Evolutionary conservation across 2,888 invertebrate species (phyloP).

Genomic region (Cantharis rufa): DNA sequence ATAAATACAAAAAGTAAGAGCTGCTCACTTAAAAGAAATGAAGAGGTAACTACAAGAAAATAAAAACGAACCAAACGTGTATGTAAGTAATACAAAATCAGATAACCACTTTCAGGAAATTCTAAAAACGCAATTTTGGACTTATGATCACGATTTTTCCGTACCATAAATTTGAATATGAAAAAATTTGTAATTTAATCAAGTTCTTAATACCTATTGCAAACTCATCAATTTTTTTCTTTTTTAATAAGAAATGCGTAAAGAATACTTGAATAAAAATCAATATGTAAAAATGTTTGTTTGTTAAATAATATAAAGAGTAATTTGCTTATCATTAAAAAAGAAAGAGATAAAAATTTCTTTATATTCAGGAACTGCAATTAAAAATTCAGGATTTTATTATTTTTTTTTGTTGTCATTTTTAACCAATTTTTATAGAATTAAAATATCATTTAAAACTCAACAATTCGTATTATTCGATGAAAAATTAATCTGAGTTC

Average conservation of each 20-base stretch:
- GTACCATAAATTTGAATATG: neutral
- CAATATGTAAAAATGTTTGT: neutral
- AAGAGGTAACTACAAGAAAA: neutral
- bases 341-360: too few species aligned
- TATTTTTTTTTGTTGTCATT: too few species aligned
- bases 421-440: too few species aligned
- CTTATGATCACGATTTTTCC: neutral
- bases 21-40: neutral
- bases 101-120: neutral
- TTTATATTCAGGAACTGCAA: too few species aligned
- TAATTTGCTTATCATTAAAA: too few species aligned
- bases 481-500: too few species aligned
- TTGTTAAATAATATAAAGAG: neutral
- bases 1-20: too few species aligned
- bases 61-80: neutral
- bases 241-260: neutral
- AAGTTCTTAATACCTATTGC: neutral
- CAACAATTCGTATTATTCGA: too few species aligned
- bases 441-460: too few species aligned
- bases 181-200: neutral
- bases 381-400: too few species aligned
- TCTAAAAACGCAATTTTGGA: neutral
- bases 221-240: neutral
- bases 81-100: neutral
- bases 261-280: neutral